A percentile compares a stretch with the other conserved stretches of the same genome.
phyloP scores from a whole-genome alignment of 2,113 vertebrate species.

The Ictalurus furcatus region DNA sequence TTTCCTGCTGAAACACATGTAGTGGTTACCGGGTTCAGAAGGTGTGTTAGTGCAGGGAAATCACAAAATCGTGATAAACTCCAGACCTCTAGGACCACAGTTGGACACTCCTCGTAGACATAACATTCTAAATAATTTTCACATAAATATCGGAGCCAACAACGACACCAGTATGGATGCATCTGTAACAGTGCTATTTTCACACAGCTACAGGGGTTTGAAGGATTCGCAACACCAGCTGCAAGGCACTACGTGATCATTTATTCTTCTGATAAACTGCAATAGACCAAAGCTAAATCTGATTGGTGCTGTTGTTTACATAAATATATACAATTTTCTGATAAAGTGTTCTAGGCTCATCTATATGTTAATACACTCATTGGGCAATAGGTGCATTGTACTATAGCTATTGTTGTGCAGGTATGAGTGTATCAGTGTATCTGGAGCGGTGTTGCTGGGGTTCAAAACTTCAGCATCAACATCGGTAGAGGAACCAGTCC shows the following conservation, averaged over 20 bases:
- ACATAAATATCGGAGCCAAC: background rate
- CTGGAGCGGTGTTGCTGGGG: background rate
- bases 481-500: no score
- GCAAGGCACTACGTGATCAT: background rate
- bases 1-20: background rate
- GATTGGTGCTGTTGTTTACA: background rate
- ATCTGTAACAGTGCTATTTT: background rate
- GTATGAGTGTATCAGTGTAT: background rate
- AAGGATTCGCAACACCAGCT: background rate
- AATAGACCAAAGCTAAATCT: background rate
- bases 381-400: background rate
- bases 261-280: background rate
- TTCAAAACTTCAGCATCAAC: background rate
- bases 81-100: background rate
- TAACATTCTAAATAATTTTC: background rate
- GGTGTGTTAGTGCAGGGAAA: background rate
- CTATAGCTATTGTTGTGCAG: background rate
- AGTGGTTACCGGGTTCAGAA: background rate
- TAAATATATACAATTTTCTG: background rate
- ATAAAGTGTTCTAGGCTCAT: background rate
- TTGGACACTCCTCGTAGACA: background rate
- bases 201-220: background rate
- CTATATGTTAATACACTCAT: background rate
- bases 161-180: background rate
- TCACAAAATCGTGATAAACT: background rate